Percentiles rank a stretch among this genome's conserved stretches.
Conservation (phyloP, 2,888 invertebrate species). For the Gibbula magus region DNA sequence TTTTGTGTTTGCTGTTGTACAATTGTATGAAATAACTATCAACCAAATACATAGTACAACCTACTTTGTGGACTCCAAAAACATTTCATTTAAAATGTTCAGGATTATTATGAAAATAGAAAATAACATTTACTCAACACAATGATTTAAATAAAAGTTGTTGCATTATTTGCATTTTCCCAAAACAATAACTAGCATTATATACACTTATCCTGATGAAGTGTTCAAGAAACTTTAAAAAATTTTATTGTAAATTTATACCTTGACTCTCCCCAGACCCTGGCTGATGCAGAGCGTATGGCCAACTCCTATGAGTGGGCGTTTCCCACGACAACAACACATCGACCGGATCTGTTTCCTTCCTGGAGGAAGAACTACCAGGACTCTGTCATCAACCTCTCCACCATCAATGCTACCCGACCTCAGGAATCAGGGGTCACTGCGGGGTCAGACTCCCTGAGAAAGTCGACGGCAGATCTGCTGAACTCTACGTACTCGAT, state of each 20-base stretch:
- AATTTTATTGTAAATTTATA: not conserved
- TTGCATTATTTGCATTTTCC: no score
- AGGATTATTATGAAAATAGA: no score
- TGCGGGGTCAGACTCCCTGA: slow-evolving; percentile 32
- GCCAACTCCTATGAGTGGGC: slow-evolving; percentile 44
- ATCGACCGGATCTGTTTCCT: slow-evolving; percentile 29
- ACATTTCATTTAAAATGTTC: no score
- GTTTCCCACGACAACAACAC: slow-evolving; percentile 10
- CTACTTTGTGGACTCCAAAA: no score
- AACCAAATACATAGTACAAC: no score
- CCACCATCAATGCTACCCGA: slow-evolving; percentile 25
- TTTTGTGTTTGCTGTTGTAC: no score
- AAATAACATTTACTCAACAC: not conserved
- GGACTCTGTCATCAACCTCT: slow-evolving; percentile 39
- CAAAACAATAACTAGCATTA: not conserved
- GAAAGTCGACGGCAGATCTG: slow-evolving; percentile 58
- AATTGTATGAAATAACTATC: no score
- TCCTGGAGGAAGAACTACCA: slow-evolving; percentile 51
- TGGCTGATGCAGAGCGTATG: slow-evolving; percentile 65
- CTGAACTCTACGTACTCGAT: slow-evolving; percentile 62
- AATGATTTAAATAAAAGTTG: no score
- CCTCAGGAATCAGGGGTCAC: slow-evolving; percentile 32
- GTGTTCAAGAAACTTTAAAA: not conserved
- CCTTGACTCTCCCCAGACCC: slow-evolving; percentile 51
- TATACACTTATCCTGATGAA: not conserved